Conservation (phyloP, 2,113 vertebrate genomes). For the Naja naja region DNA sequence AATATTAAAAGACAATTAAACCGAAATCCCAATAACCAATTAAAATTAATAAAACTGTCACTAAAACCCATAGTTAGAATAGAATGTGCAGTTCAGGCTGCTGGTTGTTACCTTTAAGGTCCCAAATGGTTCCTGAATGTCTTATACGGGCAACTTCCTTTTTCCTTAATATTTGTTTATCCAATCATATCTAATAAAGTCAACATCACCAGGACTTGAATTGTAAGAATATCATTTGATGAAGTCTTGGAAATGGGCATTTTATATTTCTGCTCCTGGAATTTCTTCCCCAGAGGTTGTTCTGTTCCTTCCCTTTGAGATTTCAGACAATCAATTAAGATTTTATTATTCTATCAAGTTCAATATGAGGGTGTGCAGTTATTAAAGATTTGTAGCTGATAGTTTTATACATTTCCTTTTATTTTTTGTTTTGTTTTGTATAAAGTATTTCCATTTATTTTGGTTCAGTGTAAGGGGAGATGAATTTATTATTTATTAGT, state of each 20-base stretch:
- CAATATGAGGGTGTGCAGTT: background rate
- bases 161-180: background rate
- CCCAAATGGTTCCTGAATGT: background rate
- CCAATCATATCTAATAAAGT: background rate
- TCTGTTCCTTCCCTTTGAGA: background rate
- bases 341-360: background rate
- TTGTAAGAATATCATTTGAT: background rate
- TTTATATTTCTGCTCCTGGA: background rate
- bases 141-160: background rate
- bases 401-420: background rate
- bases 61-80: too few species aligned
- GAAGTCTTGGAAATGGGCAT: background rate
- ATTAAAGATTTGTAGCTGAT: background rate
- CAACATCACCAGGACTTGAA: background rate
- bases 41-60: too few species aligned
- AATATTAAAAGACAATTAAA: too few species aligned
- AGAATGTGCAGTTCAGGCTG: background rate
- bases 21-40: too few species aligned
- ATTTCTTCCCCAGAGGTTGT: background rate
- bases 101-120: background rate
- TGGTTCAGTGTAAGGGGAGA: background rate
- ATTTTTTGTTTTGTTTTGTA: background rate
- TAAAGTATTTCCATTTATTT: background rate
- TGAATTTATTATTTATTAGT: background rate
- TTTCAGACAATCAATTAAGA: background rate